Percentiles rank a stretch among this genome's conserved stretches.
phyloP scores from a whole-genome alignment of 2,888 invertebrate genomes.

The Drosophila limbata region DNA sequence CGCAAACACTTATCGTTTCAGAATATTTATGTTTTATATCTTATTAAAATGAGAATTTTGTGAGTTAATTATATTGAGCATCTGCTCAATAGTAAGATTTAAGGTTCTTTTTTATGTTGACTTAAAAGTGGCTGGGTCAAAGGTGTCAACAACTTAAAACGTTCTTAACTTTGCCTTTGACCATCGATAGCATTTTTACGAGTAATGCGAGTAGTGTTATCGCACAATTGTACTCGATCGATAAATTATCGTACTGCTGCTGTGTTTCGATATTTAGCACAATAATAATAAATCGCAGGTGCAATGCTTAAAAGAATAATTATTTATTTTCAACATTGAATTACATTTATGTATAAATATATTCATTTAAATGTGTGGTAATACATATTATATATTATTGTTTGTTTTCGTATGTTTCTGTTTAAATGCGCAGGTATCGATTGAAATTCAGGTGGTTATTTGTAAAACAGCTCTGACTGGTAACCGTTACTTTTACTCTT shows the following conservation, averaged over 20 bases:
- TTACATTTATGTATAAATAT: conserved; percentile 66
- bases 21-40: not conserved
- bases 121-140: too few relatives aligned
- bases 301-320: conserved; percentile 67
- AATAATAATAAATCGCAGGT: not conserved
- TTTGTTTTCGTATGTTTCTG: conserved; percentile 31
- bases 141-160: too few relatives aligned
- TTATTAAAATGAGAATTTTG: too few relatives aligned
- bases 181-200: not conserved
- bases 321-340: conserved; percentile 81
- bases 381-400: conserved; percentile 47
- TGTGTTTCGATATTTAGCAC: conserved; percentile 36
- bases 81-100: too few relatives aligned
- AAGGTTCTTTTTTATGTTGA: too few relatives aligned
- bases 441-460: conserved; percentile 73
- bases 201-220: conserved; percentile 14
- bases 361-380: conserved; percentile 64
- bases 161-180: too few relatives aligned
- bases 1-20: not conserved
- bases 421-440: conserved; percentile 73
- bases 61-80: not conserved
- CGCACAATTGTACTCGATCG: conserved; percentile 15
- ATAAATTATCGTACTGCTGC: not conserved
- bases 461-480: conserved; percentile 37
- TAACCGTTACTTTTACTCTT: conserved; percentile 43